Base-by-base conservation (phyloP, 2,113 vertebrate species). In the Pelmatolapia mariae region DNA sequence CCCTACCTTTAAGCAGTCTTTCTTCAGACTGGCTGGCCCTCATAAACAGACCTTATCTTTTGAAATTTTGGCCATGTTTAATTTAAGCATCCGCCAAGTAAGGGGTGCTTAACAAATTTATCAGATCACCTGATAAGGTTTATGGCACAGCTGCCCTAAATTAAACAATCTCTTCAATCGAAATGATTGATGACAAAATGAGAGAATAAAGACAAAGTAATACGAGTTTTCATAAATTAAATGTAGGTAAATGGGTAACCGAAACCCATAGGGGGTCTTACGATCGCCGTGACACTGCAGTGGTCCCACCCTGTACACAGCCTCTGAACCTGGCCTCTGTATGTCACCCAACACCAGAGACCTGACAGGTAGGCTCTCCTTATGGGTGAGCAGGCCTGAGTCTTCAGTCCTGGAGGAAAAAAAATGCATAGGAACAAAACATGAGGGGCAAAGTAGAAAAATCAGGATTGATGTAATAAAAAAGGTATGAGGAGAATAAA, bases 211-310 rank as follows among this genome's bases (percentile, higher is more conserved):
- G 43, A 24, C n/a, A 10, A 68, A 40, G 15, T 16, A 16, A 73
- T 26, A 26, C 0, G 3, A 26, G 71, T 76, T 76, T 76, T 76
- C 40, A 47, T 76, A 29, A 19, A 47, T 29, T 18, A 47, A 73
- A 47, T 29, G 13, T 13, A 45, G 43, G 68, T 47, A 82, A 82
- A 38, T 6, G 19, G n/a, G 61, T 43, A 71, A 82, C 31, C 4
- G 3, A 6, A 29, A 15, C 8, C 10, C 24, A 11, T 38, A 31
- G 16, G 16, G 2, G 10, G 93, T 98, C 98, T 98, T 97, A 99
- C 98, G 97, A 91, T 99, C 98, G 90, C 98, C 98, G 43, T 83
- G 94, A 87, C 98, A 99, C 85, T 97, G 96, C 6, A 99, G 95
- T 43, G 97, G 97, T 1, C 98, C 98, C 54, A 99, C 95, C 92